Base-by-base conservation (phyloP, 2,113 vertebrate species). In the Mungos mungo region DNA sequence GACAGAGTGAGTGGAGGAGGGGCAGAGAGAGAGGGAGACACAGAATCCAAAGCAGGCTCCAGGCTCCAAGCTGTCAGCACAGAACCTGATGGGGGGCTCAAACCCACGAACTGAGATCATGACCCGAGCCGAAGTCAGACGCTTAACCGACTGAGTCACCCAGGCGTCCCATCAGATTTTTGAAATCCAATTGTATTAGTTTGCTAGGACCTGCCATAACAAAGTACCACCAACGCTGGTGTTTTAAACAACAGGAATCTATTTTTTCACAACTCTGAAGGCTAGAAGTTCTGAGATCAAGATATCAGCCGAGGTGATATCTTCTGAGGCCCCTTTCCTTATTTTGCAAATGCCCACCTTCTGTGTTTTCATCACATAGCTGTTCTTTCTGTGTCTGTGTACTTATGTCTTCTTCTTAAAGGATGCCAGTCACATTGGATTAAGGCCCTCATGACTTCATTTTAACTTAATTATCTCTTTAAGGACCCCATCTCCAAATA, bases 401-500 rank as follows among this genome's bases (percentile, higher is more conserved):
- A 15, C 69, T 72, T 47, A 35, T 65, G 69, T 31, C 47, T 57
- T 89, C 21, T 69, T 85, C 33, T 27, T 27, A n/a, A 66, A 90
- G 57, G 19, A 68, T 33, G 60, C 38, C 25, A 47, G 52, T 82
- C 63, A 50, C 86, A 23, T 23, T 13, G 38, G n/a, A 41, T 52
- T 63, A 76, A 45, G n/a, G 31, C 5, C 35, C 38, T 25, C 65
- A 95, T n/a, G 52, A 85, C 25, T n/a, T 93, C 14, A 31, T 72
- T 89, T 74, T 77, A 83, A 68, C 3, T 63, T 57, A 86, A 38
- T 63, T 63, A 35, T 27, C 45, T 76, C 86, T 88, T 93, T 90
- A 63, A 92, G 87, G 54, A 87, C 47, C 35, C 60, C 63, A 19
- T 94, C 45, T 86, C 50, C 41, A 96, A 94, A 82, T 57, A 66